Evolutionary conservation across 1,140 invertebrate genomes (phyloP), one percentile per base, ranked within the genome.

Genomic region (Glossosoma conforme): DNA sequence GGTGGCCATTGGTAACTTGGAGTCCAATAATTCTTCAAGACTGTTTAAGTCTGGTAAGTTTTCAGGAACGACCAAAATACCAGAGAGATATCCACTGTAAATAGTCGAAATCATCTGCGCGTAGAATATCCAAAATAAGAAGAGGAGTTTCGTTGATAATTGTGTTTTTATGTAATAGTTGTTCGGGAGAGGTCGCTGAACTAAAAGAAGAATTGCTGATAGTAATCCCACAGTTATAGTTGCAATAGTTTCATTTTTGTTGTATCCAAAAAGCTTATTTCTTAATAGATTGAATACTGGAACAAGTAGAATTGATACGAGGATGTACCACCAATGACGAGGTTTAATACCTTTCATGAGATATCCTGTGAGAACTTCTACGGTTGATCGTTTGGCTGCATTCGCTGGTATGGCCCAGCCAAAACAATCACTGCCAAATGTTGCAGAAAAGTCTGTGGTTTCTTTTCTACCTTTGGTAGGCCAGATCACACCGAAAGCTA

Each of bases 401-500:
- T 42, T 17, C 20, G 13, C 18, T 1, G 50, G 50, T 2, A 52
- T 43, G 2, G 35, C 42, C 32, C 42, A 52, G 11, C 33, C 36
- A 4, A 52, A 38, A 25, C 50, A 44, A 18, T 52, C 50, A 3
- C 30, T 44, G 10, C 33, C 35, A 11, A 37, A 52, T 6, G 36
- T 13, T 1, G 17, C 4, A 19, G 21, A 44, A 3, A 45, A 11
- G 17, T 52, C 50, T 19, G 40, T 44, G 6, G 22, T 11, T 1
- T 11, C 8, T 10, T 38, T 37, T 13, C 50, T 30, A 13, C n/a
- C 9, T 13, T 1, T 13, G 6, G 42, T 52, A 10, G 43, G 50
- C 50, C 50, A 52, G 35, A 52, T 52, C 3, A 38, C 24, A 3
- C 50, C 50, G 17, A 36, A 40, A 4, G 50, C 50, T 24, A 52